phyloP scores from a whole-genome alignment of 2,888 invertebrate genomes.

The Pilophorus perplexus region DNA sequence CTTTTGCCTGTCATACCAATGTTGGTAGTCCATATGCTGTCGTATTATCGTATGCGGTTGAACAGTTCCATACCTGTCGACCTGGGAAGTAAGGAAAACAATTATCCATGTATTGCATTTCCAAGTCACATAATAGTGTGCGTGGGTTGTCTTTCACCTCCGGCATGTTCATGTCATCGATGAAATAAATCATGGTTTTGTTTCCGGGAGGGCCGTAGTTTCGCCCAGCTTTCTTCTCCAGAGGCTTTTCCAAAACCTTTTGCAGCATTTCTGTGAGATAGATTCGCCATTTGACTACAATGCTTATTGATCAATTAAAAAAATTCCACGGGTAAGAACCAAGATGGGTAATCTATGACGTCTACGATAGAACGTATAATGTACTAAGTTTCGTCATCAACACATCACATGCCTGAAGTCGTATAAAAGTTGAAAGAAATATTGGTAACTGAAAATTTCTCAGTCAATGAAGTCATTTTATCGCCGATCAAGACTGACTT shows the following conservation, averaged over 20 bases:
- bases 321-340: no score
- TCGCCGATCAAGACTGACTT: constrained; percentile 89
- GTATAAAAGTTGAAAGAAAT: constrained; percentile 95
- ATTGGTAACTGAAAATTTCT: constrained; percentile 78
- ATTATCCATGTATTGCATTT: neutral
- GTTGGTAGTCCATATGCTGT: constrained; percentile 89
- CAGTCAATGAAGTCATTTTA: constrained; percentile 70
- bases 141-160: constrained; percentile 60
- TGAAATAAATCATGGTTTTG: constrained; percentile 87
- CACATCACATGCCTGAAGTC: constrained; percentile 67
- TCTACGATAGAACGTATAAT: neutral
- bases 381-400: constrained; percentile 29
- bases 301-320: no score
- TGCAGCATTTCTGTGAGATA: constrained; percentile 72
- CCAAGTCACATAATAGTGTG: neutral
- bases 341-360: neutral
- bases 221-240: constrained; percentile 92
- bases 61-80: constrained; percentile 89
- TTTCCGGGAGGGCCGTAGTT: constrained; percentile 92
- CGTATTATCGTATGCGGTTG: constrained; percentile 91
- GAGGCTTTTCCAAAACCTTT: constrained; percentile 79
- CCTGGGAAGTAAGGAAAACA: constrained; percentile 50
- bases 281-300: no score
- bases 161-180: constrained; percentile 97
- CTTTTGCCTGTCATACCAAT: constrained; percentile 92